phyloP scores from a whole-genome alignment of 2,797 vertebrate genomes.

The Lycodopsis pacificus region DNA sequence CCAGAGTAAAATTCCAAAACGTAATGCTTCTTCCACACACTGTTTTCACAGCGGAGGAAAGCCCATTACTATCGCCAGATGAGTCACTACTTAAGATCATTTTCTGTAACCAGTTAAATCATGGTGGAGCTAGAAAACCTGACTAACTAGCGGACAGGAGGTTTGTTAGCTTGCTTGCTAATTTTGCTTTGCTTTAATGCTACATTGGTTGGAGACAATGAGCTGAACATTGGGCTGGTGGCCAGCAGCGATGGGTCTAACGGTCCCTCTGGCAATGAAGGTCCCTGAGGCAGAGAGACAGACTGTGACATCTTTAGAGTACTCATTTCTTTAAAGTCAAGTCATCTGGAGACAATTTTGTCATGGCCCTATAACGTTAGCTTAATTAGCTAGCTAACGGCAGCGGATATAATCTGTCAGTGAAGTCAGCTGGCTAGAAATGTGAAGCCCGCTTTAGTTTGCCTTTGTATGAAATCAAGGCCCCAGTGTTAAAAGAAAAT shows the following conservation, averaged over 20 bases:
- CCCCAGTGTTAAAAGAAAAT: not conserved
- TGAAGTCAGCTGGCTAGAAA: not conserved
- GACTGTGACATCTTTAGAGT: not conserved
- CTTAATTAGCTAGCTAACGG: too few species aligned
- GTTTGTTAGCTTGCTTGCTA: not conserved
- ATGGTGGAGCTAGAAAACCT: not conserved
- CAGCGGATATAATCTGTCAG: not conserved
- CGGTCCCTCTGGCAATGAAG: not conserved
- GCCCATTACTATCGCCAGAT: not conserved
- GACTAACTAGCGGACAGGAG: not conserved
- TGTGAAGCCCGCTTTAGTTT: not conserved
- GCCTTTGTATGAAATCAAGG: constrained; percentile 1
- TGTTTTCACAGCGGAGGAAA: not conserved
- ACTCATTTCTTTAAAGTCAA: too few species aligned
- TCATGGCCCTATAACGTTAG: too few species aligned
- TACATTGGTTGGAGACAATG: not conserved
- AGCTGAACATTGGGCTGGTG: not conserved
- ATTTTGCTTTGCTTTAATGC: not conserved
- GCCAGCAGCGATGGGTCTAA: not conserved
- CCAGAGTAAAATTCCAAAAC: not conserved
- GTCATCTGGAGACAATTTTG: too few species aligned
- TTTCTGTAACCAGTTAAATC: not conserved
- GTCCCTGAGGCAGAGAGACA: not conserved
- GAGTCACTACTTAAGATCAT: not conserved
- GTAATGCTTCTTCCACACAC: not conserved